These are phyloP conservation scores for Mesembrinibis cayennensis DNA, from an alignment of 2,113 vertebrate genomes.

Conservation along the genomic window DNA sequence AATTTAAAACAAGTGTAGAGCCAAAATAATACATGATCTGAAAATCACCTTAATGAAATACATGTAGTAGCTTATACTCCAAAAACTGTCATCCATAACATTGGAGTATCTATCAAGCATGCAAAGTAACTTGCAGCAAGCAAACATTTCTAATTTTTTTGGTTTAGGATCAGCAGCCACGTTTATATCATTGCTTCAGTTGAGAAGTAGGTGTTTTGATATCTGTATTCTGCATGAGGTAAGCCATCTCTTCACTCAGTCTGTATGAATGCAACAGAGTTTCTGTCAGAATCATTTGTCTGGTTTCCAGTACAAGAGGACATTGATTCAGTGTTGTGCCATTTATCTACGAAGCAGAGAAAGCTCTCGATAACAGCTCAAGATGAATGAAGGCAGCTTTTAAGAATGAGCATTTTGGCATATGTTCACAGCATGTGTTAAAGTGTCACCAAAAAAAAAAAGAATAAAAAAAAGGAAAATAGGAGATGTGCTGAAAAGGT, in stretches of 20 bases:
- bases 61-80: neutral
- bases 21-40: neutral
- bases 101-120: neutral
- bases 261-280: neutral
- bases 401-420: conserved; percentile 24
- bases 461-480: neutral
- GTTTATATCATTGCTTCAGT: accelerated
- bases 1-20: neutral
- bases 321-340: neutral
- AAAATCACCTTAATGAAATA: conserved; percentile 18
- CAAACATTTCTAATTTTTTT: neutral
- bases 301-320: conserved; percentile 27
- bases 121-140: neutral
- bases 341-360: neutral
- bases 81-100: neutral
- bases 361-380: conserved; percentile 5
- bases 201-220: neutral
- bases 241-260: neutral
- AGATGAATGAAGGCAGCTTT: conserved; percentile 43
- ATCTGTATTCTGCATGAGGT: neutral
- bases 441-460: neutral
- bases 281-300: neutral
- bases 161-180: neutral
- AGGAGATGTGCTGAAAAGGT: neutral
- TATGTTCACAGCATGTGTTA: neutral